Conservation (phyloP, 2,797 vertebrate species). For the Hyperoplus lanceolatus region DNA sequence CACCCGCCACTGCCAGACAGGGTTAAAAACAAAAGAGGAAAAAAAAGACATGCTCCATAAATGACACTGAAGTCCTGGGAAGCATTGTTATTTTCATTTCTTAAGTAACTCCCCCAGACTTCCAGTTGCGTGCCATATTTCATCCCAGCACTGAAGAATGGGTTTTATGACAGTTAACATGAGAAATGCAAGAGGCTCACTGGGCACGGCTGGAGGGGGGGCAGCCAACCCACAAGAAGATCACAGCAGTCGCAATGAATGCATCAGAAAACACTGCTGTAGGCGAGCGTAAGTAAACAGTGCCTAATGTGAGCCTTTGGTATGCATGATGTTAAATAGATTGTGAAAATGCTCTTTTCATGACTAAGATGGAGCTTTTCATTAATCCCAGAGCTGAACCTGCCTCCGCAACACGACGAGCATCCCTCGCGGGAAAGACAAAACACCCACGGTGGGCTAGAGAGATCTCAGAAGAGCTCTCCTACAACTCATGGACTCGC, state of each 20-base stretch:
- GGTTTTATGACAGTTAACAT: constrained; percentile 72
- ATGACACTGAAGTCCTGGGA: constrained; percentile 51
- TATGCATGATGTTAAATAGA: constrained; percentile 84
- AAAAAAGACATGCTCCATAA: constrained; percentile 52
- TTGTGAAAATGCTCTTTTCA: constrained; percentile 85
- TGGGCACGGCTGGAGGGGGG: constrained; percentile 69
- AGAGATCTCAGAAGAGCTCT: constrained; percentile 79
- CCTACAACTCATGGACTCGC: constrained; percentile 68
- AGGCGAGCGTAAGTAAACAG: constrained; percentile 82
- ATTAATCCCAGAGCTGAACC: constrained; percentile 85
- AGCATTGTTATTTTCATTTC: constrained; percentile 62
- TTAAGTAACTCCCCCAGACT: constrained; percentile 70
- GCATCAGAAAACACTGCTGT: constrained; percentile 79
- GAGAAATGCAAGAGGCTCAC: constrained; percentile 78
- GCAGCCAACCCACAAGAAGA: constrained; percentile 74
- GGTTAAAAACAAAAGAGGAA: background rate
- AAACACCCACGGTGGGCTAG: constrained; percentile 83
- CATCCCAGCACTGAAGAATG: constrained; percentile 65
- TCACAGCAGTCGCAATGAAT: constrained; percentile 80
- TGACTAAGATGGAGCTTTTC: constrained; percentile 87
- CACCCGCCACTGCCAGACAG: constrained; percentile 27
- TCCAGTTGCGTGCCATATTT: constrained; percentile 74
- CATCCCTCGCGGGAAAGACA: constrained; percentile 83
- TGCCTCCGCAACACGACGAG: constrained; percentile 85
- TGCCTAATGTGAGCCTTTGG: constrained; percentile 80